Evolutionary conservation across 1,140 invertebrate genomes (phyloP).

Genomic region (Berghia stephanieae): DNA sequence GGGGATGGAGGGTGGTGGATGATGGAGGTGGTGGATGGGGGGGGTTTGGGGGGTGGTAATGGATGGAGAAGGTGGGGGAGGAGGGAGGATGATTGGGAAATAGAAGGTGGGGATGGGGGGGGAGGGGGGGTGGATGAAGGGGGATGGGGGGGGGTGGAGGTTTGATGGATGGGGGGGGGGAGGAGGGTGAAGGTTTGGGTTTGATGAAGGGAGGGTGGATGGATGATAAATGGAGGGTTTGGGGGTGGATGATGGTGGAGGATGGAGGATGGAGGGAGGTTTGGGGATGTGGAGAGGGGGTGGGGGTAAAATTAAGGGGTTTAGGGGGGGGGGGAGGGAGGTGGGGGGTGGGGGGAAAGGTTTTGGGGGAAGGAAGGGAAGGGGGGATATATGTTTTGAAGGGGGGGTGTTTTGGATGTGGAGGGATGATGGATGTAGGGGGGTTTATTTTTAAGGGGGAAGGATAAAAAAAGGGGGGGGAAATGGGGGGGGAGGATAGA

Average conservation of each 20-base stretch:
- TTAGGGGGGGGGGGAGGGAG: not conserved
- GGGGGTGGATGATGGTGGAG: not conserved
- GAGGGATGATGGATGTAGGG: too few relatives aligned
- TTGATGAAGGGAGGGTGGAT: not conserved
- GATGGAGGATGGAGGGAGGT: not conserved
- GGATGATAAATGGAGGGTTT: not conserved
- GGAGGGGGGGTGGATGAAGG: not conserved
- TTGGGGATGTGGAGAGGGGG: not conserved
- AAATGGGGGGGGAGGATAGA: too few relatives aligned
- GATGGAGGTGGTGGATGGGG: not conserved
- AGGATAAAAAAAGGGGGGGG: too few relatives aligned
- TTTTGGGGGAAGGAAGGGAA: not conserved
- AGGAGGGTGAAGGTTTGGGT: not conserved
- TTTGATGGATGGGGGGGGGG: not conserved
- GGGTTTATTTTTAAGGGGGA: too few relatives aligned
- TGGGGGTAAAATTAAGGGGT: not conserved
- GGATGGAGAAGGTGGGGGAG: not conserved
- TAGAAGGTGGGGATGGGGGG: not conserved
- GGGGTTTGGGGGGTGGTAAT: too few relatives aligned
- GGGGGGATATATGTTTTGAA: not conserved
- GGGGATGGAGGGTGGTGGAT: not conserved
- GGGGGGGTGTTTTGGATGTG: not conserved
- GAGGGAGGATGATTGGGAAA: not conserved
- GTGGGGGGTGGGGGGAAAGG: not conserved
- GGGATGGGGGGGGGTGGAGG: not conserved